phyloP scores from a whole-genome alignment of 1,140 invertebrate genomes.

The Lycorma delicatula region DNA sequence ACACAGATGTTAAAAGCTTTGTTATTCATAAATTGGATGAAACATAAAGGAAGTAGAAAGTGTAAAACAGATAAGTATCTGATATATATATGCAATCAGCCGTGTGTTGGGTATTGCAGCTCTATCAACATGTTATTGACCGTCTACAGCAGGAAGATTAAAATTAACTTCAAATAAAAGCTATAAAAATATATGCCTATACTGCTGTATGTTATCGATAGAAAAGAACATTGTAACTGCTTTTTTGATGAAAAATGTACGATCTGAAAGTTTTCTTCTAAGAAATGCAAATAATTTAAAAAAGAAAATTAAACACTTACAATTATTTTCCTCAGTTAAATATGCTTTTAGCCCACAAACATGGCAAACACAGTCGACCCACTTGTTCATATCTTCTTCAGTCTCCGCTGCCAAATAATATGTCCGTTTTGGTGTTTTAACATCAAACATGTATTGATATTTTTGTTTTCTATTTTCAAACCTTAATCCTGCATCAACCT shows the following conservation, averaged over 20 bases:
- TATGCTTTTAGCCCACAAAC: conserved; percentile 78
- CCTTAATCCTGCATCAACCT: conserved; percentile 78
- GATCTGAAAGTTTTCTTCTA: not conserved
- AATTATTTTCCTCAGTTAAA: conserved; percentile 59
- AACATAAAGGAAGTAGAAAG: too few species aligned
- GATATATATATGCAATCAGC: too few species aligned
- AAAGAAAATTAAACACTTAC: conserved; percentile 26
- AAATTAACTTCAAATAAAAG: too few species aligned
- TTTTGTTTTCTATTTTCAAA: conserved; percentile 72
- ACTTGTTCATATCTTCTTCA: conserved; percentile 86
- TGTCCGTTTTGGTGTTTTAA: conserved; percentile 76
- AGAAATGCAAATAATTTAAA: not conserved
- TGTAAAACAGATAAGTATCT: too few species aligned
- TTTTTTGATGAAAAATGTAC: not conserved
- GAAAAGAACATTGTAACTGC: too few species aligned
- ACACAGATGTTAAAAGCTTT: too few species aligned
- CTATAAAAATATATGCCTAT: too few species aligned
- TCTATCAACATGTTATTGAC: too few species aligned
- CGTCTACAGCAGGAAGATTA: too few species aligned
- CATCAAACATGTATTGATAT: conserved; percentile 79
- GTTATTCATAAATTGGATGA: too few species aligned
- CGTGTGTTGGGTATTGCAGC: too few species aligned
- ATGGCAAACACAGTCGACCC: conserved; percentile 89
- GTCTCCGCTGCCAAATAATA: conserved; percentile 89
- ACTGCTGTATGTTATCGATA: too few species aligned